Evolutionary conservation across 2,888 invertebrate genomes (phyloP).

Genomic region (Dasysyrphus albostriatus): DNA sequence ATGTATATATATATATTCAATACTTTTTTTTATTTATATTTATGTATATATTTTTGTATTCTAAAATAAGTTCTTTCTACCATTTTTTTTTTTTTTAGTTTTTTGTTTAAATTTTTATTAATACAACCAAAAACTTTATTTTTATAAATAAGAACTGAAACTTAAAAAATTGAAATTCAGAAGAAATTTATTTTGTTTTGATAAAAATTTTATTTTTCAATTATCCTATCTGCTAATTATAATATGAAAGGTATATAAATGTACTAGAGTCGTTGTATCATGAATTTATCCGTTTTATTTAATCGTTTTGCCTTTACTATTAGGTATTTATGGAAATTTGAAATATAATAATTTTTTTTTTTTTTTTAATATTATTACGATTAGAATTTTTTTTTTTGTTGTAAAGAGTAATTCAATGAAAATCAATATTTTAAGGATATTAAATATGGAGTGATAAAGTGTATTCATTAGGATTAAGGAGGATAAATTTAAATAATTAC

Average conservation of each 20-base stretch:
- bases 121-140: constrained; percentile 53
- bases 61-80: constrained; percentile 74
- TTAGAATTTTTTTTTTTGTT: constrained; percentile 12
- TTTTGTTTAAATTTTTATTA: constrained; percentile 28
- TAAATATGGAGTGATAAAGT: background rate
- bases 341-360: background rate
- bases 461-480: background rate
- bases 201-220: constrained; percentile 63
- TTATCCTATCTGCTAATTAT: constrained; percentile 71
- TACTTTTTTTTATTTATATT: constrained; percentile 53
- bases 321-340: constrained; percentile 38
- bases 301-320: constrained; percentile 39
- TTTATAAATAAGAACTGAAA: constrained; percentile 16
- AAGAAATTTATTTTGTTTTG: constrained; percentile 44
- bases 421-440: constrained; percentile 21
- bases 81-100: constrained; percentile 32
- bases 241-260: constrained; percentile 74
- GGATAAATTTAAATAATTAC: too few species aligned
- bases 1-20: constrained; percentile 68
- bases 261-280: constrained; percentile 75
- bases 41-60: constrained; percentile 71
- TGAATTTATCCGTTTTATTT: constrained; percentile 60
- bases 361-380: constrained; percentile 10
- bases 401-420: constrained; percentile 2
- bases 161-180: constrained; percentile 15